Base-by-base conservation (phyloP, 2,113 vertebrate genomes). In the Carassius auratus region DNA sequence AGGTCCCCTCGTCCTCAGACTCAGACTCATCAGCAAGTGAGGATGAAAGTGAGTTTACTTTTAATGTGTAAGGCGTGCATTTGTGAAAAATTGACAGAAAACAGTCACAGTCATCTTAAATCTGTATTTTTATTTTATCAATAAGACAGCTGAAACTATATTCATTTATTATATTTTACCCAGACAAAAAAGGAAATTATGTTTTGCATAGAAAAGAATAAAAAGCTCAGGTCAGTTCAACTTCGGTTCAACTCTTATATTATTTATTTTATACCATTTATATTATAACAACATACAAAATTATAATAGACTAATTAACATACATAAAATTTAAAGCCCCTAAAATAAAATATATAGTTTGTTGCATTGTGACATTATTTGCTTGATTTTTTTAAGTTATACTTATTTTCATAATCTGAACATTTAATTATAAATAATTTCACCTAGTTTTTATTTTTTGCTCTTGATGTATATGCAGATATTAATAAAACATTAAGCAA, bases 21-120 rank as follows among this genome's bases (percentile, higher is more conserved):
- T 97, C 97, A 0, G 96, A 97, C 52, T 97, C 97, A 0, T 96
- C 96, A 5, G 94, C 95, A 76, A 98, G 97, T 0, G 97, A 97
- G 92, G 96, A 97, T 7, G 97, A 97, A 94, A 91, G 95, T 95
- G 84, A 94, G 95, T 55, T 48, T 38, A 17, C 33, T 21, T 38
- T 69, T 3, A 68, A 33, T 1, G 14, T 36, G 30, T 8, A 9
- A 36, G 30, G 14, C 15, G 4, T 8, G 0, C 14, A 69, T 69
- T 69, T 4, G 66, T 36, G 30, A 69, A 3, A 9, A 17, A 68
- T 19, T 36, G 3, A 68, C 30, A 68, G 33, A 17, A 17, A 1
- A 42, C 42, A 0, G 8, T 42, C 42, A 42, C 42, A 42, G 7
- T 68, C 30, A 15, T 33, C 26, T 23, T 62, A 12, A 26, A 26